Evolutionary conservation across 2,888 invertebrate species (phyloP), one percentile per base, ranked within the genome.

Genomic region (Idaea biselata): DNA sequence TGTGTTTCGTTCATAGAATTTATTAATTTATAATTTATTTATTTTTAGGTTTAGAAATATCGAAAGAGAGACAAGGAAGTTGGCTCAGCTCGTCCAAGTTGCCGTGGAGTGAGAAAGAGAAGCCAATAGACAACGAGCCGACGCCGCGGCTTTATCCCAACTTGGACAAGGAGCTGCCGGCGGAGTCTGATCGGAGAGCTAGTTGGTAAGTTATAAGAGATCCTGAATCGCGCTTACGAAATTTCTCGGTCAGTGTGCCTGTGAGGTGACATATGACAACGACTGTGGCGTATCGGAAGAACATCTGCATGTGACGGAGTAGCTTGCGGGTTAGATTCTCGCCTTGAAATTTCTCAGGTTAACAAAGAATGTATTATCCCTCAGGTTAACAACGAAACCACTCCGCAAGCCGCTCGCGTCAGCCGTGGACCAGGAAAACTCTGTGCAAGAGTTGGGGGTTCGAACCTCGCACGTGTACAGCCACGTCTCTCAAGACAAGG

Each of bases 381-480:
- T 1, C 73, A 90, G 91, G 90, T 65, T 93, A 54, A 90, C 88
- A 0, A 91, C 91, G 0, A 90, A 89, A 60, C 82, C 89, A 0
- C 79, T 92, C 0, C 77, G 88, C 0, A 83, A 86, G 25, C 84
- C 88, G 1, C 67, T 76, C 0, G 68, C 66, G 0, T 16, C 14
- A 1, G 16, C 83, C 0, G 87, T 84, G 0, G 73, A 82, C 0
- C 83, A 77, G 0, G 88, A 90, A 73, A 83, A 79, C 63, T 87
- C 89, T 0, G 85, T 89, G 0, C 70, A 89, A 0, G 91, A 91
- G 31, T 74, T 90, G 0, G 85, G 79, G 0, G 78, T 88, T 0
- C 66, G 83, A 0, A 18, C 56, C 11, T 18, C 56, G 17, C 16
- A 17, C 1, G 14, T 18, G 8, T 16, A 14, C 18, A 18, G 18